Conservation (phyloP, 2,797 vertebrate genomes). For the Brachyalestes nurse region DNA sequence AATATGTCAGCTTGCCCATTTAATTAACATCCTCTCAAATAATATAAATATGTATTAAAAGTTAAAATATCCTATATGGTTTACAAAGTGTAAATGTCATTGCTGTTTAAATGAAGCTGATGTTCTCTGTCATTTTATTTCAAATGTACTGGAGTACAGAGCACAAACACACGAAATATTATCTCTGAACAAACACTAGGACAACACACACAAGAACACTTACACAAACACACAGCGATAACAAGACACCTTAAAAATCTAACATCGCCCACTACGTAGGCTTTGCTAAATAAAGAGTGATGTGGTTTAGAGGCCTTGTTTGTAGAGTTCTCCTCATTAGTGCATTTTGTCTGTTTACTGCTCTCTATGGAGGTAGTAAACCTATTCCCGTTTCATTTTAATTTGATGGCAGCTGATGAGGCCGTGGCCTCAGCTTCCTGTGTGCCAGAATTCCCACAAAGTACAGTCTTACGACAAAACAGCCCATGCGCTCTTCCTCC, state of each 20-base stretch:
- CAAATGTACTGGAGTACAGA: too few relatives aligned
- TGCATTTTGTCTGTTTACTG: background rate
- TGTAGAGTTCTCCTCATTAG: background rate
- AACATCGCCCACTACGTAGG: background rate
- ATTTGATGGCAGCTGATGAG: conserved; percentile 2
- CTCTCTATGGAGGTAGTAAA: background rate
- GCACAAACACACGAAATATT: too few relatives aligned
- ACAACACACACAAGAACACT: too few relatives aligned
- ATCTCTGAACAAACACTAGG: too few relatives aligned
- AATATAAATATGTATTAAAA: too few relatives aligned
- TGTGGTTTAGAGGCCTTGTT: background rate
- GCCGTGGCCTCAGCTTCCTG: conserved; percentile 27
- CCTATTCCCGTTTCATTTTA: conserved; percentile 28
- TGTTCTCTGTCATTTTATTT: too few relatives aligned
- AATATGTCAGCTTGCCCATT: too few relatives aligned
- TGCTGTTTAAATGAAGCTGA: background rate
- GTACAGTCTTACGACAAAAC: conserved; percentile 29
- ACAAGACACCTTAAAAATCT: background rate
- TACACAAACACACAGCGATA: background rate
- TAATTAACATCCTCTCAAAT: too few relatives aligned
- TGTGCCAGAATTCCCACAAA: conserved; percentile 32
- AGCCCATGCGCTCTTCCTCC: conserved; percentile 11
- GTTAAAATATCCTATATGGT: too few relatives aligned
- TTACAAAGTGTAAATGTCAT: too few relatives aligned
- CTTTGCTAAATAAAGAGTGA: background rate